phyloP scores from a whole-genome alignment of 2,113 vertebrate species.

The Chloebia gouldiae region DNA sequence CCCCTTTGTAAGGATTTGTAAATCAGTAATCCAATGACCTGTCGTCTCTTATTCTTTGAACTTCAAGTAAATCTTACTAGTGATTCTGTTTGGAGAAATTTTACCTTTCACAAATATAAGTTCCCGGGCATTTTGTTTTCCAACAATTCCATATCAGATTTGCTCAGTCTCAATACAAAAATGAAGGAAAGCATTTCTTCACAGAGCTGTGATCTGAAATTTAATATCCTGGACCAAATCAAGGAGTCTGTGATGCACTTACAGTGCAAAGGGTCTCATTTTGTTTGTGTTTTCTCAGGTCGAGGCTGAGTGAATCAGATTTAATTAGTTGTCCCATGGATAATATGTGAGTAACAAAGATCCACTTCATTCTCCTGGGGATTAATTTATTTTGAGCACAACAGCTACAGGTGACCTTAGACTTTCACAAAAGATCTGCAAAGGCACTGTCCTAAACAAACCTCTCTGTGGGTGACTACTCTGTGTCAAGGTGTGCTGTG shows the following conservation, averaged over 20 bases:
- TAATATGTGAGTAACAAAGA: not conserved
- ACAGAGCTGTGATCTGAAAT: not conserved
- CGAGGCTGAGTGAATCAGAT: not conserved
- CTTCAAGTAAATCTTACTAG: not conserved
- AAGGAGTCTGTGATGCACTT: not conserved
- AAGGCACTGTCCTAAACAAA: not conserved
- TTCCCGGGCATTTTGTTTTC: not conserved
- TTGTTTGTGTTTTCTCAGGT: not conserved
- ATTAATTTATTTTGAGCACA: not conserved
- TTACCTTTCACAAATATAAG: not conserved
- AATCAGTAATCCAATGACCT: not conserved
- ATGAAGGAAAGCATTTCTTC: not conserved
- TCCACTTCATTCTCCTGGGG: not conserved
- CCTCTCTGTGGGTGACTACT: not conserved
- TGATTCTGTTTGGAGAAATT: not conserved
- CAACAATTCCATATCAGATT: not conserved
- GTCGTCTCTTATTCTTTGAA: not conserved
- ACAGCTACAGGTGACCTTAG: not conserved
- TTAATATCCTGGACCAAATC: slow-evolving; percentile 4
- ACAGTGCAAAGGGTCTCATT: not conserved
- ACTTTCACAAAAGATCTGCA: not conserved
- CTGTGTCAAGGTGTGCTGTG: not conserved
- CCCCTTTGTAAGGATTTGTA: not conserved
- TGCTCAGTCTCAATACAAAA: not conserved
- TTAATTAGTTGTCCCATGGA: not conserved